phyloP scores from a whole-genome alignment of 2,797 vertebrate species.

The Nannoperca australis region DNA sequence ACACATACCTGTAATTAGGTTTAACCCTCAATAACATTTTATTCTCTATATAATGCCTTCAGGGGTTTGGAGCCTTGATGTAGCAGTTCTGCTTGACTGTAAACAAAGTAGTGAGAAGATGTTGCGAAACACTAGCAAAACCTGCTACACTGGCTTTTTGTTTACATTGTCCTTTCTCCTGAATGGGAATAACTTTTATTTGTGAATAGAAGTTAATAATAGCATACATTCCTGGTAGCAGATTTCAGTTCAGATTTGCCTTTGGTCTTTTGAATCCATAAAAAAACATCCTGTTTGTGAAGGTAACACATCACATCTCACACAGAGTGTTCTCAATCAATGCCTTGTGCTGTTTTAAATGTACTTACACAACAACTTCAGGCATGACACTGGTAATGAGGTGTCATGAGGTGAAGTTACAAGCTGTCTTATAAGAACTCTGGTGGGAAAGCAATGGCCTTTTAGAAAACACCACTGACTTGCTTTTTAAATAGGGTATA shows the following conservation, averaged over 20 bases:
- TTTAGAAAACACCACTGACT: background rate
- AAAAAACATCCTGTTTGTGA: constrained; percentile 9
- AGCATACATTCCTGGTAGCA: background rate
- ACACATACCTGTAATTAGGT: constrained; percentile 9
- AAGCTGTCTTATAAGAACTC: constrained; percentile 2
- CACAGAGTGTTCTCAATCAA: background rate
- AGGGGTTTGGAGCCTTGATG: constrained; percentile 18
- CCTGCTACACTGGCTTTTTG: constrained; percentile 32
- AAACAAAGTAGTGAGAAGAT: constrained; percentile 38
- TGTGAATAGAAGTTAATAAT: constrained; percentile 29
- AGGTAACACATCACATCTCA: background rate
- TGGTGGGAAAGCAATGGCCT: constrained; percentile 5
- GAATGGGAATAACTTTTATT: constrained; percentile 19
- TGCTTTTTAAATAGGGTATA: background rate
- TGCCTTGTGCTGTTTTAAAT: constrained; percentile 6
- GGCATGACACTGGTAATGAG: constrained; percentile 5
- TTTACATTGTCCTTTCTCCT: background rate
- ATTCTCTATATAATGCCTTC: background rate
- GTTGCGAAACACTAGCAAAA: constrained; percentile 44
- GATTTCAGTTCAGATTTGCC: constrained; percentile 23
- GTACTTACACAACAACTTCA: background rate
- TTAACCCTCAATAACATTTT: background rate
- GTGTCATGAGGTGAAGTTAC: constrained; percentile 10
- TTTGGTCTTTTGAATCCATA: constrained; percentile 1
- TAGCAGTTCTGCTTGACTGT: constrained; percentile 36